Evolutionary conservation across 1,140 invertebrate genomes (phyloP).

Genomic region (Euura lappo): DNA sequence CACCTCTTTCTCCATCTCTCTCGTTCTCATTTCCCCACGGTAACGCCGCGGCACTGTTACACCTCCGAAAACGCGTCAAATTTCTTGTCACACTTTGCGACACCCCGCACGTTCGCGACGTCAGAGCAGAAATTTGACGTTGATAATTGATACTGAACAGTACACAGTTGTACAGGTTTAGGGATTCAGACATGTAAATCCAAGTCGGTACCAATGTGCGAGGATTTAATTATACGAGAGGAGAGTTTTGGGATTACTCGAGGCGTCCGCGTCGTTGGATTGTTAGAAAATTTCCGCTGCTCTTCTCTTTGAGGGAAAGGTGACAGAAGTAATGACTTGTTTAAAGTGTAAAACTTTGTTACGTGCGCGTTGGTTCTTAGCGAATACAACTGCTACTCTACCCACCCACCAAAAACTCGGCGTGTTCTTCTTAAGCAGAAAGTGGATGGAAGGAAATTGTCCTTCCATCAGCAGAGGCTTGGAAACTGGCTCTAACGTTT

Average conservation of each 20-base stretch:
- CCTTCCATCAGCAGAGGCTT: slow-evolving; percentile 59
- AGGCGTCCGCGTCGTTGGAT: too few species aligned
- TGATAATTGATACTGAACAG: too few species aligned
- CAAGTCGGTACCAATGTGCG: too few species aligned
- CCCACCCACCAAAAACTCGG: slow-evolving; percentile 2
- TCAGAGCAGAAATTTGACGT: too few species aligned
- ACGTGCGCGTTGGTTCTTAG: slow-evolving; percentile 21
- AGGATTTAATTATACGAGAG: too few species aligned
- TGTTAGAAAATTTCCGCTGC: too few species aligned
- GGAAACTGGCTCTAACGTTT: slow-evolving; percentile 60
- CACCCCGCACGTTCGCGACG: not conserved
- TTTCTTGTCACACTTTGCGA: not conserved
- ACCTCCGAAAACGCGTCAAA: not conserved
- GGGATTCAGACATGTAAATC: too few species aligned
- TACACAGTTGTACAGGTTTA: too few species aligned
- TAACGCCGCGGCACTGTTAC: not conserved
- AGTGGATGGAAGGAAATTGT: slow-evolving; percentile 60
- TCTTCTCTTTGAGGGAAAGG: slow-evolving; percentile 40
- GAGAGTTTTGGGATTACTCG: too few species aligned
- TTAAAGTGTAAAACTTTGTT: slow-evolving; percentile 54
- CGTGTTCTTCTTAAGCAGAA: slow-evolving; percentile 42
- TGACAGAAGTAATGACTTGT: slow-evolving; percentile 49
- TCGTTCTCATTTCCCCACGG: not conserved
- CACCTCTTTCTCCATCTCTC: not conserved
- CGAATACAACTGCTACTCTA: not conserved